Base-by-base conservation (phyloP, 2,113 vertebrate species). In the Notothenia coriiceps region DNA sequence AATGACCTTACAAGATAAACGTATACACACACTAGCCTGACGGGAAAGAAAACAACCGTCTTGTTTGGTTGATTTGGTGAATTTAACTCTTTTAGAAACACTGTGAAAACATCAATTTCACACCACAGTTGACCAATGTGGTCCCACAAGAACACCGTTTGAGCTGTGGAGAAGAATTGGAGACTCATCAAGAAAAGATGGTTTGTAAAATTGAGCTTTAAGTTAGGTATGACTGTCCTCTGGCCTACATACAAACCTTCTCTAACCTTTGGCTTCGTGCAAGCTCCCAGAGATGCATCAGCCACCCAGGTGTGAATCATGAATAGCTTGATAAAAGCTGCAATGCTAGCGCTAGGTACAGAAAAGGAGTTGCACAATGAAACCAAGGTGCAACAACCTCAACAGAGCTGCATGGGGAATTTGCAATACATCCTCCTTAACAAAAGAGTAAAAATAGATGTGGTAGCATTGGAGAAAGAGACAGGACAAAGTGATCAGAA, bases 401-500 rank as follows among this genome's bases (percentile, higher is more conserved):
- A 75, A 86, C 50, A 25, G 63, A 46, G 60, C 67, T 20, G 74
- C n/a, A 22, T 62, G 63, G 65, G 29, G 22, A 80, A 72, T 20
- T 71, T 33, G 43, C 59, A 51, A 60, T 56, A 25, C 67, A 64
- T 61, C 61, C 18, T 12, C 29, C 54, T 64, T 62, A 47, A 90
- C 84, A 73, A 83, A 87, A 77, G 72, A 56, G 55, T 75, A 79
- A 84, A 91, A 87, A 87, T 84, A 89, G 87, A 78, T 18, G 9
- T 72, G 55, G 60, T 82, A 80, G 78, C 17, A 2, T 70, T 17
- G 20, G 56, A 62, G 10, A 65, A 59, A 77, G 9, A 15, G 50
- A 73, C 25, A 73, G 79, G 70, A 74, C 57, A 11, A 47, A 69
- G 40, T 82, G 77, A 55, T 84, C 70, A 35, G 51, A 61, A 55